A percentile compares a stretch with the other conserved stretches of the same genome.
phyloP scores from a whole-genome alignment of 2,113 vertebrate species.

The Sula dactylatra region DNA sequence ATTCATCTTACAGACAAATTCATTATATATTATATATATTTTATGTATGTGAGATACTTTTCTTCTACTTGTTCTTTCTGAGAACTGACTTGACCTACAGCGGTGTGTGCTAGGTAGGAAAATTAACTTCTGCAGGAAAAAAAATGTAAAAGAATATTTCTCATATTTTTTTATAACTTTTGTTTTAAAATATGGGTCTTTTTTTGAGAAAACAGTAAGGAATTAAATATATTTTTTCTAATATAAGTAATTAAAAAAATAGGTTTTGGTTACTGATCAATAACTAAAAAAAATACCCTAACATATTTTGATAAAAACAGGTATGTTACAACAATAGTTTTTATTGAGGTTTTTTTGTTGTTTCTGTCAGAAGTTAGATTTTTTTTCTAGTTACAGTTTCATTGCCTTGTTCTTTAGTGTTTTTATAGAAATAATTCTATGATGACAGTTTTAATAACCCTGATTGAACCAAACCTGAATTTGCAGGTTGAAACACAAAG shows the following conservation, averaged over 20 bases:
- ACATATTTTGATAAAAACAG: fast-evolving
- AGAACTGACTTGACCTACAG: neutral
- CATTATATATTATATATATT: neutral
- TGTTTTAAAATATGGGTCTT: neutral
- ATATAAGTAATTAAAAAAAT: neutral
- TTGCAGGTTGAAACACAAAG: neutral
- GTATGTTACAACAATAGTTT: neutral
- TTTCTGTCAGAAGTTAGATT: neutral
- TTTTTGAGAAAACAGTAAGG: neutral
- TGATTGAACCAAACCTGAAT: neutral
- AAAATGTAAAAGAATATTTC: neutral
- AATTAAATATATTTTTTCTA: neutral
- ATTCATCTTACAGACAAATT: neutral
- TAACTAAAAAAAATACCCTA: neutral
- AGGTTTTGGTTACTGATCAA: fast-evolving
- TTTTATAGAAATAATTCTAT: neutral
- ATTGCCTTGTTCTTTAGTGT: neutral
- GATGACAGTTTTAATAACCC: neutral
- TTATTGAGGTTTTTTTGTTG: neutral
- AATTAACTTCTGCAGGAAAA: neutral
- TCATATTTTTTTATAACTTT: neutral
- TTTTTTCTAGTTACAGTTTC: fast-evolving
- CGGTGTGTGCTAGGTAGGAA: neutral
- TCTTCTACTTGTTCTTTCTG: neutral
- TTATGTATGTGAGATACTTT: neutral